phyloP scores from a whole-genome alignment of 1,140 invertebrate species.

The Lineus longissimus region DNA sequence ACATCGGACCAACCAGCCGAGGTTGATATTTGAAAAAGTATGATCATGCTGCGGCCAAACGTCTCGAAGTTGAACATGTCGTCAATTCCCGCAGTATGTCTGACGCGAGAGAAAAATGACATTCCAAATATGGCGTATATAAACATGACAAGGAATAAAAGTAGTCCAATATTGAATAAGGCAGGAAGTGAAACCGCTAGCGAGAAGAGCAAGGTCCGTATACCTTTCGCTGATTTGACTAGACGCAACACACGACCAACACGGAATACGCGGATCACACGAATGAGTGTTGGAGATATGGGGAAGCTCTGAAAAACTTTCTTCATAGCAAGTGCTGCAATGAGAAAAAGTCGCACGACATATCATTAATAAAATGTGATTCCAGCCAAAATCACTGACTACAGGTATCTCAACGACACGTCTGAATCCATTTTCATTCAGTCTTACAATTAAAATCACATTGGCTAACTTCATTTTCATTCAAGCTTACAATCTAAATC shows the following conservation, averaged over 20 bases:
- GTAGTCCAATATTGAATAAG: conserved; percentile 96
- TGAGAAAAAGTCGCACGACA: conserved; percentile 37
- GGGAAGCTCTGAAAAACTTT: conserved; percentile 93
- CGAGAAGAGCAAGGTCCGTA: conserved; percentile 92
- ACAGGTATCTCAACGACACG: no score
- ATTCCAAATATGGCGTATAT: conserved; percentile 99
- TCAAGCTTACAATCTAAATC: no score
- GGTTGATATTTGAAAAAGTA: conserved; percentile 97
- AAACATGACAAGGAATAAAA: conserved; percentile 98
- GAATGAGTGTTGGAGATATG: conserved; percentile 91
- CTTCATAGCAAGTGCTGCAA: conserved; percentile 84
- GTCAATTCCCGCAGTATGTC: conserved; percentile 86
- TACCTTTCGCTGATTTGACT: conserved; percentile 93
- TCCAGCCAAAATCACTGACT: no score
- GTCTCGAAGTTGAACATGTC: conserved; percentile 98
- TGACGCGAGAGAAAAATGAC: conserved; percentile 98
- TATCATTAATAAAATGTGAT: no score
- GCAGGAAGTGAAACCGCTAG: conserved; percentile 96
- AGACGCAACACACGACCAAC: conserved; percentile 93
- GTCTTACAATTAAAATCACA: no score
- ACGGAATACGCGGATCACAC: conserved; percentile 96
- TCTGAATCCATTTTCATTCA: no score
- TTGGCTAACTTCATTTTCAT: no score
- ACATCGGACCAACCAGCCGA: conserved; percentile 97
- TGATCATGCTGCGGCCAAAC: conserved; percentile 96